These are phyloP conservation scores for Acanthoscelides obtectus DNA, from an alignment of 2,888 invertebrate species.

Conservation along the genomic window DNA sequence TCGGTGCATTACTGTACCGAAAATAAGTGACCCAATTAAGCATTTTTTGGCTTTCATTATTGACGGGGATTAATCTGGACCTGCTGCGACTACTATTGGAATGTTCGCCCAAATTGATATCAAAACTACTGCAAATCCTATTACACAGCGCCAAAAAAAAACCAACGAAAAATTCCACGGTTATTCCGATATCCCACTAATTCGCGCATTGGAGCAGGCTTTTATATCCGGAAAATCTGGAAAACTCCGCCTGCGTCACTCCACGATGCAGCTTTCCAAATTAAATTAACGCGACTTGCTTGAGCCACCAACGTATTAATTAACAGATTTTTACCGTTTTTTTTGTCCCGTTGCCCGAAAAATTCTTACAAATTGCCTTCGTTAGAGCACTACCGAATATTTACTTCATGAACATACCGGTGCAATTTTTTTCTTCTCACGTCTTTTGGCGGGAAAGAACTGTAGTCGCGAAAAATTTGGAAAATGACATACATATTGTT, in stretches of 20 bases:
- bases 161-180: not conserved
- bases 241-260: not conserved
- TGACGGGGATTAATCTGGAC: not conserved
- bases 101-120: not conserved
- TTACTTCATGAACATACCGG: not conserved
- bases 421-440: too few species aligned
- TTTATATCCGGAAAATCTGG: not conserved
- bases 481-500: too few species aligned
- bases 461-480: too few species aligned
- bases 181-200: not conserved
- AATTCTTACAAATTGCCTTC: not conserved
- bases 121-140: not conserved
- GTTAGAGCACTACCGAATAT: not conserved
- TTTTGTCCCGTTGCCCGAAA: not conserved
- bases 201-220: not conserved
- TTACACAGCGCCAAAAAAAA: not conserved
- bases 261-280: not conserved
- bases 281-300: not conserved
- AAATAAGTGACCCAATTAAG: not conserved
- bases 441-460: too few species aligned
- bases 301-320: not conserved
- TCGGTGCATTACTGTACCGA: not conserved
- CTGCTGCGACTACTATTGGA: not conserved
- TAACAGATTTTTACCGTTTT: not conserved
- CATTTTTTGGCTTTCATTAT: not conserved